phyloP scores from a whole-genome alignment of 35 echinoderm and acorn worm species.

The Lytechinus pictus region DNA sequence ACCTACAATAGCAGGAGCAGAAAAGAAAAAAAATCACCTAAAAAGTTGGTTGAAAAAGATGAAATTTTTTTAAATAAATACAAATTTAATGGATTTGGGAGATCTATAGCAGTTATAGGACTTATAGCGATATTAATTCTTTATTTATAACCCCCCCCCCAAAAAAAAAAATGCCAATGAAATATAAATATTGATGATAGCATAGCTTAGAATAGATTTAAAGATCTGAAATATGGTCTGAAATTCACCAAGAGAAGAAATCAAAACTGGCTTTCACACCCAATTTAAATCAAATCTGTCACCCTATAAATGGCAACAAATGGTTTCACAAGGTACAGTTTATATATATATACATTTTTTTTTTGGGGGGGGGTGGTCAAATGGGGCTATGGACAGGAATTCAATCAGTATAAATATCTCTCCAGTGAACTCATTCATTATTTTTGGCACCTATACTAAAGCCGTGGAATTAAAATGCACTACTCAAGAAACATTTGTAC shows the following conservation, averaged over 20 bases:
- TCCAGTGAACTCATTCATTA: background rate
- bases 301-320: background rate
- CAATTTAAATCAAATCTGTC: constrained; percentile 14
- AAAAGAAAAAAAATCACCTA: too few species aligned
- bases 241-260: background rate
- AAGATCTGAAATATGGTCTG: background rate
- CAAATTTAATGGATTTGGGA: too few species aligned
- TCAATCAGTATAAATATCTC: background rate
- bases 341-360: too few species aligned
- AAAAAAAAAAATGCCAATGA: background rate
- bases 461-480: too few species aligned
- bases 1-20: background rate
- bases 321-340: background rate
- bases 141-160: background rate
- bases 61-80: too few species aligned
- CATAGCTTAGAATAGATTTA: background rate
- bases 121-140: too few species aligned
- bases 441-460: background rate
- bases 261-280: background rate
- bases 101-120: too few species aligned
- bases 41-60: too few species aligned
- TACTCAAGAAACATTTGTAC: too few species aligned
- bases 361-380: background rate
- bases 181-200: background rate
- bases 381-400: background rate